These are phyloP conservation scores for Aphidius gifuensis DNA, from an alignment of 1,140 invertebrate genomes.

Conservation along the genomic window DNA sequence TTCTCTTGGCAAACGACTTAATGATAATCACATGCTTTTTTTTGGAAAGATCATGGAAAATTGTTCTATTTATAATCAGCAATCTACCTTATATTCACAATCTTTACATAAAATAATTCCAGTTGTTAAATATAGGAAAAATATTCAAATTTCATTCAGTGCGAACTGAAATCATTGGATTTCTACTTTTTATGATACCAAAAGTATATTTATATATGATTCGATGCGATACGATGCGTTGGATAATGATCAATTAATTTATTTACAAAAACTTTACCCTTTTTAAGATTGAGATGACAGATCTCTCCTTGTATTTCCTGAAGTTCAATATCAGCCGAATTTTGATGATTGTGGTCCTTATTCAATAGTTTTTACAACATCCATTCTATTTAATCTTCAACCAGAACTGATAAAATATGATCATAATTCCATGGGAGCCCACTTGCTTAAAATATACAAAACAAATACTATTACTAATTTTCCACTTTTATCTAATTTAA, in stretches of 20 bases:
- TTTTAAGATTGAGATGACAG: not conserved
- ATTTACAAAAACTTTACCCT: slow-evolving; percentile 2
- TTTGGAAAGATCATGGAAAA: not conserved
- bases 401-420: slow-evolving; percentile 8
- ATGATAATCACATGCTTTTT: not conserved
- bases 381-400: not conserved
- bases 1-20: not conserved
- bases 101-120: not conserved
- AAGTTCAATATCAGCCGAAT: slow-evolving; percentile 7
- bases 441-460: slow-evolving; percentile 7
- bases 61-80: slow-evolving; percentile 1
- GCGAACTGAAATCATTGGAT: not conserved
- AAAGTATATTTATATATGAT: slow-evolving; percentile 6
- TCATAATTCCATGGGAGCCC: not conserved
- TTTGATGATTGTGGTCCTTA: not conserved
- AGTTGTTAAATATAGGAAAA: not conserved
- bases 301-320: not conserved
- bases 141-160: slow-evolving; percentile 13
- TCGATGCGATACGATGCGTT: not conserved
- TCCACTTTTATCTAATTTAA: not conserved
- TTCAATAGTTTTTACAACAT: slow-evolving; percentile 10
- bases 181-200: slow-evolving; percentile 3
- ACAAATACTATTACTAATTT: slow-evolving; percentile 10
- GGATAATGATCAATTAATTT: slow-evolving; percentile 1
- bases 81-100: not conserved